phyloP scores from a whole-genome alignment of 1,140 invertebrate genomes.

The Drosophila fuyamai region DNA sequence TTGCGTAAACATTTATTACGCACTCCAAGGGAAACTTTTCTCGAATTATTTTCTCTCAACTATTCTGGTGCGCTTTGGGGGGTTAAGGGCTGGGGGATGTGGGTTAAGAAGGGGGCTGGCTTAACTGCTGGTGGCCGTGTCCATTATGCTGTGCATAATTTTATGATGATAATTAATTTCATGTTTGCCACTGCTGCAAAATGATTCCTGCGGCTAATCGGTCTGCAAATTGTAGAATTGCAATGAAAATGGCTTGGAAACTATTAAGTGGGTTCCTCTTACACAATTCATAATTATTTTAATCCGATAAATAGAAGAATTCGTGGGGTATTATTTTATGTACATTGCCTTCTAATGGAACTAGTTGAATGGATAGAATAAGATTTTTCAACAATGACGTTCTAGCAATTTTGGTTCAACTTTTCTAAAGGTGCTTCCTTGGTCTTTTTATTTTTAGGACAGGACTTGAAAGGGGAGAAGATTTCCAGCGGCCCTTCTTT shows the following conservation, averaged over 20 bases:
- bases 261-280: neutral
- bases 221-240: slow-evolving; percentile 10
- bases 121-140: slow-evolving; percentile 28
- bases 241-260: slow-evolving; percentile 26
- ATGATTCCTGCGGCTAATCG: slow-evolving; percentile 35
- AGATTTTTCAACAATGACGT: too few relatives aligned
- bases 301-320: neutral
- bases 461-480: too few relatives aligned
- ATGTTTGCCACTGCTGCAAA: slow-evolving; percentile 36
- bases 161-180: slow-evolving; percentile 76
- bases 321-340: too few relatives aligned
- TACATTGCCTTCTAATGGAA: neutral
- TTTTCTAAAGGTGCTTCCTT: too few relatives aligned
- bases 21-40: slow-evolving; percentile 66
- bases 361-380: too few relatives aligned
- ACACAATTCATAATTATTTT: neutral
- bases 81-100: slow-evolving; percentile 3
- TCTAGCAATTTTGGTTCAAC: too few relatives aligned
- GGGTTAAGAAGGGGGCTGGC: neutral
- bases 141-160: slow-evolving; percentile 63
- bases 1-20: slow-evolving; percentile 76
- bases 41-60: slow-evolving; percentile 53
- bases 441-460: neutral
- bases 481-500: neutral
- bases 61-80: slow-evolving; percentile 11